These are phyloP conservation scores for Drosophila burlai DNA, from an alignment of 1,140 invertebrate genomes.

Conservation along the genomic window DNA sequence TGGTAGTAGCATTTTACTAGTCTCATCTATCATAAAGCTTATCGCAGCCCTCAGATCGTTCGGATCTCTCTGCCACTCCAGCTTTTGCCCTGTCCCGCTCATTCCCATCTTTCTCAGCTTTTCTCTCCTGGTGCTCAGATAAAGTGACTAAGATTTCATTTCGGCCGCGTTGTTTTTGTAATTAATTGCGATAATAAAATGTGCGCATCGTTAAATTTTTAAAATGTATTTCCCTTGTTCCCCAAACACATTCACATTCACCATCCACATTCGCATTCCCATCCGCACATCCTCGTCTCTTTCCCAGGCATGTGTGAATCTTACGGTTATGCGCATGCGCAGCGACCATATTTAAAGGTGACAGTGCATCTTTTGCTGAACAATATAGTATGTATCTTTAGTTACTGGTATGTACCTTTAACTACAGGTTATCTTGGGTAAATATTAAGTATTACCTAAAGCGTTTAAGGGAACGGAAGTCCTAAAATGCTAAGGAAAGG, in stretches of 20 bases:
- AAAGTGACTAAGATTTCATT: constrained; percentile 71
- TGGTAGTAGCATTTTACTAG: constrained; percentile 83
- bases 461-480: not conserved
- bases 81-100: constrained; percentile 9
- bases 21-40: constrained; percentile 82
- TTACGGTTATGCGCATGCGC: constrained; percentile 67
- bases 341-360: constrained; percentile 39
- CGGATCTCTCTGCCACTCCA: constrained; percentile 10
- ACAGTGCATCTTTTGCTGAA: constrained; percentile 1
- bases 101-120: constrained; percentile 9
- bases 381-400: not conserved
- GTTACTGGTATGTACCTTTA: no score
- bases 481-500: not conserved
- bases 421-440: no score
- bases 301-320: constrained; percentile 69
- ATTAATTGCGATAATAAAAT: constrained; percentile 85
- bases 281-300: constrained; percentile 30
- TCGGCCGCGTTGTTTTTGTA: constrained; percentile 75
- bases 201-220: constrained; percentile 82
- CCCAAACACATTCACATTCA: constrained; percentile 30
- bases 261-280: constrained; percentile 15
- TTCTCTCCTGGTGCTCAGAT: constrained; percentile 41
- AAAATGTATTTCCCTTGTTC: constrained; percentile 78
- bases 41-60: constrained; percentile 48
- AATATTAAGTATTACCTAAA: not conserved